phyloP scores from a whole-genome alignment of 1,140 invertebrate genomes.

The Gonioctena quinquepunctata region DNA sequence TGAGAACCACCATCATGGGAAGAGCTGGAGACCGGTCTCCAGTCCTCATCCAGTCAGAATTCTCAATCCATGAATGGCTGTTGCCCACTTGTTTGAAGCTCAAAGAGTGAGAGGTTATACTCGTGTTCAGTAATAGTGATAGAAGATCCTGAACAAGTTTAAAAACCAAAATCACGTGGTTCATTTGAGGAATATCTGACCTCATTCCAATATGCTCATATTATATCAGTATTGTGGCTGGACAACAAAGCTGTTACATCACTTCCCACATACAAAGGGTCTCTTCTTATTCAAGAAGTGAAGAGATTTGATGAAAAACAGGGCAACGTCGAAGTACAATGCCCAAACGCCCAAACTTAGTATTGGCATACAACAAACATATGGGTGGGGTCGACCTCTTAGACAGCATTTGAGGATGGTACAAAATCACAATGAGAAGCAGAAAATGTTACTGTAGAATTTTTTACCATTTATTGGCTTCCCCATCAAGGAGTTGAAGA shows the following conservation, averaged over 20 bases:
- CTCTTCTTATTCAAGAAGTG: neutral
- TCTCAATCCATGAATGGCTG: too few relatives aligned
- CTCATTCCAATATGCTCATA: neutral
- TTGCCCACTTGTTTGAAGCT: too few relatives aligned
- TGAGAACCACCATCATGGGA: too few relatives aligned
- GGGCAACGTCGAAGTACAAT: conserved; percentile 10
- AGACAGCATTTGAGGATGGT: conserved; percentile 54
- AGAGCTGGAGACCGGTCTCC: too few relatives aligned
- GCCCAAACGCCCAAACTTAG: conserved; percentile 20
- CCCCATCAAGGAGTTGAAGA: conserved; percentile 38
- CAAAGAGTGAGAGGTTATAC: too few relatives aligned
- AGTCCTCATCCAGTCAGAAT: too few relatives aligned
- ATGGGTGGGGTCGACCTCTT: conserved; percentile 58
- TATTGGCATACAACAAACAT: conserved; percentile 32
- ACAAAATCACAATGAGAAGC: conserved; percentile 51
- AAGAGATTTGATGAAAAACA: conserved; percentile 24
- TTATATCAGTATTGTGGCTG: conserved; percentile 15
- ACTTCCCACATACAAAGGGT: conserved; percentile 1
- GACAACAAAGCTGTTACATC: too few relatives aligned
- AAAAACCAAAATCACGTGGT: conserved; percentile 21
- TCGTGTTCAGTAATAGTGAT: too few relatives aligned
- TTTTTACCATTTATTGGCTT: conserved; percentile 42
- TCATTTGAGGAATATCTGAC: conserved; percentile 11
- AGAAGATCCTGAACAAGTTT: too few relatives aligned
- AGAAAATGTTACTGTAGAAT: conserved; percentile 55